A percentile compares a stretch with the other conserved stretches of the same genome.
These are phyloP conservation scores for Pelobates fuscus DNA, from an alignment of 2,113 vertebrate genomes.

Conservation along the genomic window DNA sequence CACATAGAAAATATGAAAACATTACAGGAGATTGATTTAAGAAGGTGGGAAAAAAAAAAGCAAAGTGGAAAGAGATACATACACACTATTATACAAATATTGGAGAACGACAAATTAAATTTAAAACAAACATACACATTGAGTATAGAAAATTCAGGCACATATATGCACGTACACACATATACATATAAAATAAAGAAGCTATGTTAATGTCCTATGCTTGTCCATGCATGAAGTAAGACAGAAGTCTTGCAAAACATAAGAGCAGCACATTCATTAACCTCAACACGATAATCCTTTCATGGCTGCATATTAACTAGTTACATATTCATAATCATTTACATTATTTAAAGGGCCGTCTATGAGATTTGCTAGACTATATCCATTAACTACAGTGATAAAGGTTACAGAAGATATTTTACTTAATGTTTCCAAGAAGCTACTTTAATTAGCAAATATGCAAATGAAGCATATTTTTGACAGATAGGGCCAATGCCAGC, in stretches of 20 bases:
- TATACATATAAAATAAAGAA: background rate
- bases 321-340: constrained; percentile 85
- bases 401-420: constrained; percentile 79
- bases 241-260: constrained; percentile 67
- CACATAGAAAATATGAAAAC: background rate
- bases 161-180: too few relatives aligned
- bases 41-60: too few relatives aligned
- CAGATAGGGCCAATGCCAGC: constrained; percentile 60
- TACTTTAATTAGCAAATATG: constrained; percentile 83
- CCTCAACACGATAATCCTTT: constrained; percentile 80
- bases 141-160: too few relatives aligned
- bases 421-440: constrained; percentile 75
- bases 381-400: constrained; percentile 79
- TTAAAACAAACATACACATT: too few relatives aligned
- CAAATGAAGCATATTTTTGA: constrained; percentile 71
- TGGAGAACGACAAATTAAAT: too few relatives aligned
- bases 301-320: constrained; percentile 82
- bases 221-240: constrained; percentile 71
- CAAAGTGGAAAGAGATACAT: too few relatives aligned
- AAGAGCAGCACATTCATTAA: constrained; percentile 81
- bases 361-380: constrained; percentile 76
- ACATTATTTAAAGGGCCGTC: constrained; percentile 81
- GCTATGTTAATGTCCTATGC: constrained; percentile 52
- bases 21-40: constrained; percentile 1
- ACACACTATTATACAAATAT: too few relatives aligned